phyloP scores from a whole-genome alignment of 2,888 invertebrate genomes.

The Hybos culiciformis region DNA sequence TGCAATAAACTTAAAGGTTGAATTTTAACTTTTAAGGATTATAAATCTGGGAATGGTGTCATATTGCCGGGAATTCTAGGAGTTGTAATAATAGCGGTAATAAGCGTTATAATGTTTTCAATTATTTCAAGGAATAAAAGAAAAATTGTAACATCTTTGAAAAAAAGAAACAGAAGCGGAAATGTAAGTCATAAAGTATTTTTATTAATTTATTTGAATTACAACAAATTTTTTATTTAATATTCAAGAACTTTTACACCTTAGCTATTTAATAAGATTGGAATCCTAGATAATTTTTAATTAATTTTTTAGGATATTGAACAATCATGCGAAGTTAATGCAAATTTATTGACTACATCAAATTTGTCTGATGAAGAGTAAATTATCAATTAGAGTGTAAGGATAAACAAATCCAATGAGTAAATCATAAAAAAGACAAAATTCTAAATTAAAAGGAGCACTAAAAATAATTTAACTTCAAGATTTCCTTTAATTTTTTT shows the following conservation, averaged over 20 bases:
- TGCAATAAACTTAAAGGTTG: too few relatives aligned
- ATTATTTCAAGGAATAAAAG: conserved; percentile 39
- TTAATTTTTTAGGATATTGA: conserved; percentile 24
- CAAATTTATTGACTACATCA: conserved; percentile 28
- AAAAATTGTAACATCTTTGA: conserved; percentile 29
- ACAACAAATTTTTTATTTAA: neutral
- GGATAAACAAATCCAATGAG: too few relatives aligned
- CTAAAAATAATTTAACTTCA: too few relatives aligned
- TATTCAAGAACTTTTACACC: neutral
- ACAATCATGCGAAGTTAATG: conserved; percentile 30
- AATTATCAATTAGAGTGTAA: conserved; percentile 11
- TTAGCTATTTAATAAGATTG: too few relatives aligned
- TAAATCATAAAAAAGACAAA: too few relatives aligned
- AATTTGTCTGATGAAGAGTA: conserved; percentile 33
- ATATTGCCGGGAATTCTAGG: conserved; percentile 39
- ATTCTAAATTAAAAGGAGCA: too few relatives aligned
- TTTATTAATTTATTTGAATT: neutral
- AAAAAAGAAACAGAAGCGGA: conserved; percentile 33
- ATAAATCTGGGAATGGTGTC: conserved; percentile 45
- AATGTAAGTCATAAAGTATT: conserved; percentile 25
- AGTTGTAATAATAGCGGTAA: conserved; percentile 39
- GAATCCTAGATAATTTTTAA: neutral
- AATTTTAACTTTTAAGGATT: conserved; percentile 37
- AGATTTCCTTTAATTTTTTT: too few relatives aligned
- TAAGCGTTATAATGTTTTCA: conserved; percentile 40